Base-by-base conservation (phyloP, 2,888 invertebrate species). In the Andrena bicolor region DNA sequence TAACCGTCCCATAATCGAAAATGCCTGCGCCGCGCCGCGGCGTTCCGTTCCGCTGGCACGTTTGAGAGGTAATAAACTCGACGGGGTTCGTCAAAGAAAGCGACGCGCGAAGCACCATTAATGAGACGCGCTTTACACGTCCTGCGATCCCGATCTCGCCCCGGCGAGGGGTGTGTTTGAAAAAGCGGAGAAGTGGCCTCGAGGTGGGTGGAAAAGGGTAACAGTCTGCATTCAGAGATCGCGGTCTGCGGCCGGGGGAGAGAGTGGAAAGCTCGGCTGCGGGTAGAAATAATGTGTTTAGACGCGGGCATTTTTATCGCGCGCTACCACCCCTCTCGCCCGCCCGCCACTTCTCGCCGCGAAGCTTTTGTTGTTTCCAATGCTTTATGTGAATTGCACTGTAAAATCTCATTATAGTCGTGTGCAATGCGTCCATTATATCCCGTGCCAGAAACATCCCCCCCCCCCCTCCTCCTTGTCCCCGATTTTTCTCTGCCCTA, bases 391-490 rank as follows among this genome's bases (percentile, higher is more conserved):
- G 92, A 92, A 92, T 91, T 91, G 92, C 92, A 92, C 90, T 90
- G 93, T 92, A 90, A 93, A 93, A 93, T 93, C 93, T 93, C 93
- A 93, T 93, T 93, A 93, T 90, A 92, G 90, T 90, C 90, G 88
- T 90, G 90, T 89, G 91, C 92, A 92, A 90, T 91, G 91, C 91
- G 89, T 91, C 91, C 91, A 91, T 90, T 91, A 89, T 91, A 90
- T 89, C 86, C 87, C 84, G 85, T 91, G 91, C 90, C 92, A 91
- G 90, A 91, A 93, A 91, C 91, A 91, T 90, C 92, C 89, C 88
- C 86, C 87, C 83, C 65, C 85, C 70, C 83, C 87, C 82, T n/a
- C n/a, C 68, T 56, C 83, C 73, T 80, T 74, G 84, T n/a, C 82
- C 82, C 82, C 60, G 66, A 76, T 48, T 75, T 41, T 53, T 77